Evolutionary conservation across 2,797 vertebrate genomes (phyloP), one percentile per base, ranked within the genome.

Genomic region (Tenualosa ilisha): DNA sequence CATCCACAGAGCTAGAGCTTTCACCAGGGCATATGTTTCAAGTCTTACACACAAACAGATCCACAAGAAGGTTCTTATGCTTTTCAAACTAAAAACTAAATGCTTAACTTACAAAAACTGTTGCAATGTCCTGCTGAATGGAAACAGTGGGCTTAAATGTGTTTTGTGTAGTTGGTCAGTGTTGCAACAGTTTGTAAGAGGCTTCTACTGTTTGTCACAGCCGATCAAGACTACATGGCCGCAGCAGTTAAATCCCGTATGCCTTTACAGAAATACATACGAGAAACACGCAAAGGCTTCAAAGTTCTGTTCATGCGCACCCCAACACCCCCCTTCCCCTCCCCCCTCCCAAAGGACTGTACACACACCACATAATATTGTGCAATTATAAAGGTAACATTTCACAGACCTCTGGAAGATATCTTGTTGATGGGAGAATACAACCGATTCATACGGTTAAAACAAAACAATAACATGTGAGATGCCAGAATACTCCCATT

Each of bases 1-100:
- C 86, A 82, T 83, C 84, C n/a, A 13, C 51, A 81, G 51, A 61
- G 40, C 1, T 65, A 13, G 11, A 40, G 46, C n/a, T 31, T n/a
- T 13, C 9, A 17, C 1, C 2, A 17, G 43, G 59, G 15, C 56
- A 37, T 8, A 40, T 37, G 63, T 15, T 63, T 5, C 0, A 1
- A 65, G 15, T 37, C 49, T 63, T n/a, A 79, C 20, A 43, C 82
- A 7, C 24, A 40, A 0, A 37, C 11, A 17, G 20, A 43, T 40
- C 72, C 72, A 46, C 37, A 79, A 22, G 6, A 40, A 7, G 37
- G 15, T 46, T 40, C 59, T n/a, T 24, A 7, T 63, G 22, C 8
- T 63, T 63, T 1, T n/a, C 12, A 37, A 37, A 61, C 59, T 22
- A 61, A 8, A 9, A 7, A 13, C 53, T 56, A 2, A 17, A 4